Conservation (phyloP, 2,888 invertebrate species). For the Philonicus albiceps region DNA sequence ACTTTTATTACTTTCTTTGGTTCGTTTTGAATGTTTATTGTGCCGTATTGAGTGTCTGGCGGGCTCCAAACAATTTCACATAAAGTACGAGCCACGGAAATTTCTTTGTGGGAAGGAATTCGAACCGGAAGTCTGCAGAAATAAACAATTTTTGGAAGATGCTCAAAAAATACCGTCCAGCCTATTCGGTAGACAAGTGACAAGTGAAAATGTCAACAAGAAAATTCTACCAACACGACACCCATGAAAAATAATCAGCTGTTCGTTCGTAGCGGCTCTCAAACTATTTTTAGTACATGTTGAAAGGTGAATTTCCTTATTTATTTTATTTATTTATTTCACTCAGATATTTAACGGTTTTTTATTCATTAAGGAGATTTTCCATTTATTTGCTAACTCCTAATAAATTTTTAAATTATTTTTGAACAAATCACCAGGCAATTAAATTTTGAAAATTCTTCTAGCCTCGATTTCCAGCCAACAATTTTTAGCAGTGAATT, state of each 20-base stretch:
- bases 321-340: too few species aligned
- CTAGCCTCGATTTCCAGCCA: too few species aligned
- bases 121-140: neutral
- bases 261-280: neutral
- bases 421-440: too few species aligned
- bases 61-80: neutral
- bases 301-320: neutral
- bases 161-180: neutral
- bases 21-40: neutral
- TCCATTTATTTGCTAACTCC: neutral
- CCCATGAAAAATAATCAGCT: neutral
- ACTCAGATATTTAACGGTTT: neutral
- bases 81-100: neutral
- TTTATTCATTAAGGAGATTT: neutral
- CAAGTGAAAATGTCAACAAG: neutral
- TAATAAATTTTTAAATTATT: too few species aligned
- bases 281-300: neutral
- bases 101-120: neutral
- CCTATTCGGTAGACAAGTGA: neutral
- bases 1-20: neutral
- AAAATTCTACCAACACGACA: neutral
- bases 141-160: neutral
- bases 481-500: too few species aligned
- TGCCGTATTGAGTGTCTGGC: neutral
- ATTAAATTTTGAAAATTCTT: too few species aligned